These are phyloP conservation scores for Bicyclus anynana DNA, from an alignment of 1,140 invertebrate genomes.

Conservation along the genomic window DNA sequence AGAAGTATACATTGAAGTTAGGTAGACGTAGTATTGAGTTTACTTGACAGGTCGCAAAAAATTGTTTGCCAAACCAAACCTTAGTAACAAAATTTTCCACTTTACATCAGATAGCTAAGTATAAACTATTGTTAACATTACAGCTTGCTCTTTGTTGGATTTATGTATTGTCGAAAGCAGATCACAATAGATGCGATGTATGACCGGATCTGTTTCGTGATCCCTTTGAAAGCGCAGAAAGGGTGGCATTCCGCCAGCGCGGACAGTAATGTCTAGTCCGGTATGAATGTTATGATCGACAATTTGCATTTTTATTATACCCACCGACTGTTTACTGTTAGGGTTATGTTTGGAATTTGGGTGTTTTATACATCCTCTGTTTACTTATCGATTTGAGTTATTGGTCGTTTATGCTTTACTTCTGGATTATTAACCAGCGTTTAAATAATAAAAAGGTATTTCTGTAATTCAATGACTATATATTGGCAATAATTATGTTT, in stretches of 20 bases:
- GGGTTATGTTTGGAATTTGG: conserved; percentile 13
- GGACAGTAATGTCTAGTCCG: conserved; percentile 46
- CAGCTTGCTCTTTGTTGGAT: conserved; percentile 1
- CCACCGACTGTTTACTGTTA: conserved; percentile 13
- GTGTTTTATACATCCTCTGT: conserved; percentile 11
- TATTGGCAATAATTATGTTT: too few relatives aligned
- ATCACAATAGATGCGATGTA: conserved; percentile 31
- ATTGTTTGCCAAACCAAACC: too few relatives aligned
- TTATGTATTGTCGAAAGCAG: conserved; percentile 12
- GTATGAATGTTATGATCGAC: conserved; percentile 45
- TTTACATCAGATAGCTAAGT: too few relatives aligned
- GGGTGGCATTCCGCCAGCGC: conserved; percentile 47
- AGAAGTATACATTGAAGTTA: too few relatives aligned
- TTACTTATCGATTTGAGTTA: conserved; percentile 6
- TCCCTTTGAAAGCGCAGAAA: conserved; percentile 31
- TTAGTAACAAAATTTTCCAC: too few relatives aligned
- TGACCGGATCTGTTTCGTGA: conserved; percentile 22
- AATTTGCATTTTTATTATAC: conserved; percentile 60
- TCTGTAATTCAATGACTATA: too few relatives aligned
- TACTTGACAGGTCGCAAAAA: too few relatives aligned
- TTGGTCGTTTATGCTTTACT: background rate
- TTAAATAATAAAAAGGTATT: too few relatives aligned
- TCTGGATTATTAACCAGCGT: too few relatives aligned
- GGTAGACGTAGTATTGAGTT: too few relatives aligned
- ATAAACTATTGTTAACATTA: background rate